A percentile compares a stretch with the other conserved stretches of the same genome.
Evolutionary conservation across 2,888 invertebrate species (phyloP).

Genomic region (Quadroppia sp.): DNA sequence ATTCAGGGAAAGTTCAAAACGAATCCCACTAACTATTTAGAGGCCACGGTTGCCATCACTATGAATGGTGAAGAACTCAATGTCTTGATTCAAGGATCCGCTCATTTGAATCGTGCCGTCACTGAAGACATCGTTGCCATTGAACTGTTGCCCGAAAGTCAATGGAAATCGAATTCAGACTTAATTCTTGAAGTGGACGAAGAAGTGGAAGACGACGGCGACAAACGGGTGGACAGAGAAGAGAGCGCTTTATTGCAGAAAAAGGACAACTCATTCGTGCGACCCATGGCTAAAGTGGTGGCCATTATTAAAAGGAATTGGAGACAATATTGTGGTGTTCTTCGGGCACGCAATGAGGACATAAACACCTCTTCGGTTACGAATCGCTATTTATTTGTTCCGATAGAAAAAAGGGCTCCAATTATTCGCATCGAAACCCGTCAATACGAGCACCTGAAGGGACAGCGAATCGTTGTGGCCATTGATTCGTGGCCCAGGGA

Average conservation of each 20-base stretch:
- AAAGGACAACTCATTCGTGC: background rate
- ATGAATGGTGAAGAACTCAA: slow-evolving; percentile 68
- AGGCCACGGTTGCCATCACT: slow-evolving; percentile 69
- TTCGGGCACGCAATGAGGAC: slow-evolving; percentile 59
- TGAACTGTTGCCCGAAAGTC: slow-evolving; percentile 74
- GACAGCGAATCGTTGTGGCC: slow-evolving; percentile 86
- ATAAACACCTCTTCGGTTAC: background rate
- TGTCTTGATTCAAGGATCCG: slow-evolving; percentile 74
- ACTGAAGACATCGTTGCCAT: slow-evolving; percentile 92
- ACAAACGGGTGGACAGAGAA: slow-evolving; percentile 45
- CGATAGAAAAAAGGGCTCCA: slow-evolving; percentile 89
- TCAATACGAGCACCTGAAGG: slow-evolving; percentile 70
- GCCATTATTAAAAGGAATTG: slow-evolving; percentile 93
- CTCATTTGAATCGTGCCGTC: slow-evolving; percentile 83
- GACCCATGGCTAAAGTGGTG: slow-evolving; percentile 60
- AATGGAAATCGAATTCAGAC: slow-evolving; percentile 86
- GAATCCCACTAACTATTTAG: slow-evolving; percentile 87
- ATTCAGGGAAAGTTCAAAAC: slow-evolving; percentile 68
- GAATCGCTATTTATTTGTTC: slow-evolving; percentile 67
- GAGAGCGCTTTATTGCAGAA: slow-evolving; percentile 20
- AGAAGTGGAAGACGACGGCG: slow-evolving; percentile 49
- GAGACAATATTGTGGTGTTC: slow-evolving; percentile 95
- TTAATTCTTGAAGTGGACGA: slow-evolving; percentile 59
- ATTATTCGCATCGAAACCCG: slow-evolving; percentile 92
- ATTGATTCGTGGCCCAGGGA: slow-evolving; percentile 94